A percentile compares a stretch with the other conserved stretches of the same genome.
Conservation (phyloP, 2,888 invertebrate genomes). For the Tipula vernalis region DNA sequence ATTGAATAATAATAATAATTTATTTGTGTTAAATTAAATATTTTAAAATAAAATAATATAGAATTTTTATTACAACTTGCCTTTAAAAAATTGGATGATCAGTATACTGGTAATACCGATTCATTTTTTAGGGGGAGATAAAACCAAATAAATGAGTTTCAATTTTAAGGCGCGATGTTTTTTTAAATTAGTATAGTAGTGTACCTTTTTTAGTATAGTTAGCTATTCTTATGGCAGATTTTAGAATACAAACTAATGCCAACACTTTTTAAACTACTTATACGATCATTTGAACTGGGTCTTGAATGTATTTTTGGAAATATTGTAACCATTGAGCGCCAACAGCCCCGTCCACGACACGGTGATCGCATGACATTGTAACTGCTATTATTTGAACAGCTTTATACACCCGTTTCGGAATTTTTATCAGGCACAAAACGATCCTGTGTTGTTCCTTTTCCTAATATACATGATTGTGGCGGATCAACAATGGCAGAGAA, state of each 20-base stretch:
- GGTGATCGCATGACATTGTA: conserved; percentile 92
- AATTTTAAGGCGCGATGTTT: not conserved
- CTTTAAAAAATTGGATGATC: not conserved
- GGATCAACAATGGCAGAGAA: conserved; percentile 94
- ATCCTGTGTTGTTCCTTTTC: conserved; percentile 71
- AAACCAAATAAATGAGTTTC: not conserved
- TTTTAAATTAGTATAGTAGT: not conserved
- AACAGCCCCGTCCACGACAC: conserved; percentile 95
- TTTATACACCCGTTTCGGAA: conserved; percentile 62
- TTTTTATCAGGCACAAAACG: conserved; percentile 60
- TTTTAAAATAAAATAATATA: not conserved
- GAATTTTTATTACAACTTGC: not conserved
- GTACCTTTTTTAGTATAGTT: not conserved
- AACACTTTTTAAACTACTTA: conserved; percentile 33
- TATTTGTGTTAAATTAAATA: not conserved
- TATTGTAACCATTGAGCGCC: conserved; percentile 92
- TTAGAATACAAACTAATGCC: not conserved
- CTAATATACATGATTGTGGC: conserved; percentile 88
- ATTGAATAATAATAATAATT: too few relatives aligned
- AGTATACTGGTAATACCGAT: not conserved
- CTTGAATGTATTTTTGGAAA: conserved; percentile 79
- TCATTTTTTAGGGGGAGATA: not conserved
- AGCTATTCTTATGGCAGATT: not conserved
- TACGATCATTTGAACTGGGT: conserved; percentile 88
- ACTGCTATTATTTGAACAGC: conserved; percentile 69